Evolutionary conservation across 2,797 vertebrate species (phyloP).

Genomic region (Rousettus madagascariensis): DNA sequence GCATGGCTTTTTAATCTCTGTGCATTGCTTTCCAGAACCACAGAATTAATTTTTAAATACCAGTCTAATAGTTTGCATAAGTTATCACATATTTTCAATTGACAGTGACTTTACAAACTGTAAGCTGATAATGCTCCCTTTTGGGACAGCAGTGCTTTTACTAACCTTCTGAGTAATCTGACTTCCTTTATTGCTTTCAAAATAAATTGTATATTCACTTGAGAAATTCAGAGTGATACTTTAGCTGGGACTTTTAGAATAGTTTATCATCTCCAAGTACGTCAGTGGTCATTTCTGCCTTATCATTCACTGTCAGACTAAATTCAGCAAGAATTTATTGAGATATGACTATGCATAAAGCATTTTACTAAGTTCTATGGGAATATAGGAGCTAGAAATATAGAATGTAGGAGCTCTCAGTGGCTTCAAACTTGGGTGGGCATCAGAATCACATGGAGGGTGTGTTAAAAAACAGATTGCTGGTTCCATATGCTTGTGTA

Average conservation of each 20-base stretch:
- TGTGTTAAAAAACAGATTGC: neutral
- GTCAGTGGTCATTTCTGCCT: neutral
- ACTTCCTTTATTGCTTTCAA: conserved; percentile 42
- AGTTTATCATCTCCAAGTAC: neutral
- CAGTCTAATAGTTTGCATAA: neutral
- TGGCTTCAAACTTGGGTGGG: neutral
- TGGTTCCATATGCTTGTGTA: neutral
- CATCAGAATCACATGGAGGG: neutral
- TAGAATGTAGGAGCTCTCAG: neutral
- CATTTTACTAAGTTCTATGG: conserved; percentile 32
- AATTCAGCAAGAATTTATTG: conserved; percentile 1
- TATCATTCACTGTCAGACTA: neutral
- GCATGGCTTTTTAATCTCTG: neutral
- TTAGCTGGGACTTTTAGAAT: neutral
- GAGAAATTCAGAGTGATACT: neutral
- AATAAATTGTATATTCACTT: conserved; percentile 40
- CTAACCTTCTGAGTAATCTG: conserved; percentile 24
- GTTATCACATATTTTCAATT: conserved; percentile 36
- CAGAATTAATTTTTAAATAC: conserved; percentile 41
- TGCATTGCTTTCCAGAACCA: neutral
- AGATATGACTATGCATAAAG: neutral
- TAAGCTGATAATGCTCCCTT: conserved; percentile 29
- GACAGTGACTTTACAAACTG: neutral
- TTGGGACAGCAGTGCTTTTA: neutral
- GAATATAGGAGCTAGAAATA: neutral